These are phyloP conservation scores for Phrynocephalus guinanensis DNA, from an alignment of 2,797 vertebrate genomes.

Conservation along the genomic window DNA sequence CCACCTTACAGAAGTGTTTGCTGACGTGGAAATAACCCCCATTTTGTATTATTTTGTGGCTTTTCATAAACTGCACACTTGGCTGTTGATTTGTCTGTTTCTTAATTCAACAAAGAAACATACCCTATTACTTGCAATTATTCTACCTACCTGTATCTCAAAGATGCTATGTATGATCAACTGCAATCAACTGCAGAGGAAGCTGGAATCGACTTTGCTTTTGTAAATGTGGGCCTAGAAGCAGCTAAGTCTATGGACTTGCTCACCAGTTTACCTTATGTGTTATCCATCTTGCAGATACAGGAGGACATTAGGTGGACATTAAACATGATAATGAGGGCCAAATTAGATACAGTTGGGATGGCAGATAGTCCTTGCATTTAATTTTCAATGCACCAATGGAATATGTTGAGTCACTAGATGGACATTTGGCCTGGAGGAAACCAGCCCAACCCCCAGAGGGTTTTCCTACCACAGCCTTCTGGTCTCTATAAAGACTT, in stretches of 20 bases:
- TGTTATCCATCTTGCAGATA: no score
- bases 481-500: no score
- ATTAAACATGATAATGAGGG: no score
- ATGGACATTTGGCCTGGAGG: no score
- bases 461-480: no score
- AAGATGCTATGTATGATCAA: background rate
- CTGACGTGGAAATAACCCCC: background rate
- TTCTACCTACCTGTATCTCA: background rate
- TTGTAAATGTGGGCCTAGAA: background rate
- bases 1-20: background rate
- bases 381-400: background rate
- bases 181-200: no score
- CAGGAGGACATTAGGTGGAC: background rate
- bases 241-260: no score
- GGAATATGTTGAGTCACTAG: background rate
- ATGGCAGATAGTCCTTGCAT: background rate
- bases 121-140: background rate
- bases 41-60: background rate
- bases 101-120: background rate
- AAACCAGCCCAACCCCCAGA: no score
- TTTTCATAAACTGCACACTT: background rate
- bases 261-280: no score
- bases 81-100: background rate
- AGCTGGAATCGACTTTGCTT: background rate
- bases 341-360: background rate